phyloP scores from a whole-genome alignment of 35 echinoderm and acorn worm genomes.

The Patiria miniata region DNA sequence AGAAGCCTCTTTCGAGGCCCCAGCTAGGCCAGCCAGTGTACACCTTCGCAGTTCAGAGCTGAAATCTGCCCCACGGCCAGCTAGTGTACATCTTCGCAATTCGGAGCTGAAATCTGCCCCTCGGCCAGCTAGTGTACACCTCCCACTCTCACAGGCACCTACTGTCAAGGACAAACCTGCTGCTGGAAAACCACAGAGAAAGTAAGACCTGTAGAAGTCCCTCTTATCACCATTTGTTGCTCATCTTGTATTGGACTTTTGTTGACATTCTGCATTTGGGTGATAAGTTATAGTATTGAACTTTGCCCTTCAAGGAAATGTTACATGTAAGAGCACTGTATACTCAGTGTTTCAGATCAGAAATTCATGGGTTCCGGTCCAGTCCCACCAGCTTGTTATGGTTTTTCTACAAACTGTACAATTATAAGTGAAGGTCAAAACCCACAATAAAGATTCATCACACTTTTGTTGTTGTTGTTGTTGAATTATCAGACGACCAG shows the following conservation, averaged over 20 bases:
- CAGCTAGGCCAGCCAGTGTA: neutral
- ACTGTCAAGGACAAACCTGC: slow-evolving; percentile 11
- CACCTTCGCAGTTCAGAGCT: neutral
- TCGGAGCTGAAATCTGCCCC: neutral
- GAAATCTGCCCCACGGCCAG: neutral
- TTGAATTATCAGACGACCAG: neutral
- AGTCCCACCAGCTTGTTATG: too few species aligned
- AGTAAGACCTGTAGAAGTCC: neutral
- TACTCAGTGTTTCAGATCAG: too few species aligned
- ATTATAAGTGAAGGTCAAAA: too few species aligned
- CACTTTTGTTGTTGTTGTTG: neutral
- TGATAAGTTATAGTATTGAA: too few species aligned
- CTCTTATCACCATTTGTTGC: too few species aligned
- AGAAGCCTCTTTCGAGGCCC: neutral
- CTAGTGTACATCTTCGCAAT: neutral
- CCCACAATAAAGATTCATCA: too few species aligned
- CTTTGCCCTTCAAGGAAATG: too few species aligned
- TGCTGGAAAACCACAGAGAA: neutral
- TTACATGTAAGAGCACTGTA: too few species aligned
- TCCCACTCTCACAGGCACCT: slow-evolving; percentile 2
- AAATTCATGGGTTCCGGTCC: too few species aligned
- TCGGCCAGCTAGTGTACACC: slow-evolving; percentile 6
- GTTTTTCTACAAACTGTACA: too few species aligned
- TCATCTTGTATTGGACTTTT: too few species aligned
- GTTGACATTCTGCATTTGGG: too few species aligned